phyloP scores from a whole-genome alignment of 2,797 vertebrate species.

The Sparidentex hasta region DNA sequence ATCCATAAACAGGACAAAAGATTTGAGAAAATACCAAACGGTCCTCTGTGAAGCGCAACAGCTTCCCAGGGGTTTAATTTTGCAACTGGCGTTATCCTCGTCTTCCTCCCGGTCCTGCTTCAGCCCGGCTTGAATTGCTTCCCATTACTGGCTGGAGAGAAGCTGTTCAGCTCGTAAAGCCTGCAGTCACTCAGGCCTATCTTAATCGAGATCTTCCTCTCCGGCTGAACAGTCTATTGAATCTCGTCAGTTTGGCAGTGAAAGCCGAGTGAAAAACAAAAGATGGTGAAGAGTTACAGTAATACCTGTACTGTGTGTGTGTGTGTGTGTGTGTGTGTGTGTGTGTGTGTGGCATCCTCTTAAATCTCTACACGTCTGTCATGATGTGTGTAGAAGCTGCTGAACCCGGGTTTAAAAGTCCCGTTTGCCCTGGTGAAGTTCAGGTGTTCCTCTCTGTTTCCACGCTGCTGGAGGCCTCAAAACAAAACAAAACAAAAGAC shows the following conservation, averaged over 20 bases:
- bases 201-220: constrained; percentile 84
- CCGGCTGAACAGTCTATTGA: constrained; percentile 57
- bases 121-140: constrained; percentile 54
- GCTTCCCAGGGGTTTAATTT: constrained; percentile 45
- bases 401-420: no score
- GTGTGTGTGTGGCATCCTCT: neutral
- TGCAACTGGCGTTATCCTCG: constrained; percentile 7
- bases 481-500: no score
- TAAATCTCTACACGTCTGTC: no score
- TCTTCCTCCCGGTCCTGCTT: constrained; percentile 38
- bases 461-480: no score
- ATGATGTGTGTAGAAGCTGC: no score
- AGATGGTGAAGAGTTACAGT: constrained; percentile 30
- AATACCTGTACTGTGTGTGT: constrained; percentile 30
- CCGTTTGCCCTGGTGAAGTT: no score
- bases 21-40: constrained; percentile 46
- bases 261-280: constrained; percentile 61
- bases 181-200: constrained; percentile 75
- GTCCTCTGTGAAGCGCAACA: constrained; percentile 23
- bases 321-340: neutral
- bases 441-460: no score
- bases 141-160: constrained; percentile 58
- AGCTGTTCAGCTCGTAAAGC: constrained; percentile 59
- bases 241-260: constrained; percentile 60
- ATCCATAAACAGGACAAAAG: constrained; percentile 62